A percentile compares a stretch with the other conserved stretches of the same genome.
phyloP scores from a whole-genome alignment of 2,888 invertebrate genomes.

The Pristionchus japonicus region DNA sequence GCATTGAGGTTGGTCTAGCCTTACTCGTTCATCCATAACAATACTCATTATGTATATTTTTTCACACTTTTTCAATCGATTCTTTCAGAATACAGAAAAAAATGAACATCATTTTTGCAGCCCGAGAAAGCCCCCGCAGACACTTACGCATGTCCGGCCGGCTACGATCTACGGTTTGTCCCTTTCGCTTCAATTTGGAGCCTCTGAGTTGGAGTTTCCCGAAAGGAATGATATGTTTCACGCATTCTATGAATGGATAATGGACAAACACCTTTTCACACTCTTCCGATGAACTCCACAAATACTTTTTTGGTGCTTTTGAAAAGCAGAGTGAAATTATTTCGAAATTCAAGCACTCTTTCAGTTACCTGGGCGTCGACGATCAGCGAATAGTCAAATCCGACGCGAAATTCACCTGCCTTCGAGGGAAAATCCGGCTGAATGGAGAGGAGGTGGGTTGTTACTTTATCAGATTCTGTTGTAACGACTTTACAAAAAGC shows the following conservation, averaged over 20 bases:
- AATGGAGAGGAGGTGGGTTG: neutral
- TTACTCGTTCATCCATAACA: no score
- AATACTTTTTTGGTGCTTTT: neutral
- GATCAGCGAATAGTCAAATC: neutral
- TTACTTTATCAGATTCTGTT: neutral
- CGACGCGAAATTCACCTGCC: neutral
- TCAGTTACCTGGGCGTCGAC: neutral
- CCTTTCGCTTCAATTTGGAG: no score
- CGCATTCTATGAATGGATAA: no score
- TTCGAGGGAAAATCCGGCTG: neutral
- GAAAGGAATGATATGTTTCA: no score
- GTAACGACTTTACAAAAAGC: neutral
- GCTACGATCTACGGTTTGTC: neutral
- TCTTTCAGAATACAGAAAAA: no score
- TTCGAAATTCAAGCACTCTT: neutral
- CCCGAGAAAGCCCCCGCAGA: neutral
- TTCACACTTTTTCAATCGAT: no score
- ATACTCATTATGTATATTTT: no score
- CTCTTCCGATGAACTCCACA: no score
- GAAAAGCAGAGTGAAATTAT: neutral
- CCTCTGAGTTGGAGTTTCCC: no score
- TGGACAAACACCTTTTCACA: no score
- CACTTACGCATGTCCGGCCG: neutral
- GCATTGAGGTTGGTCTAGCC: no score
- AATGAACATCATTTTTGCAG: neutral